Conservation (phyloP, 1,140 invertebrate genomes). For the Campoletis sonorensis region DNA sequence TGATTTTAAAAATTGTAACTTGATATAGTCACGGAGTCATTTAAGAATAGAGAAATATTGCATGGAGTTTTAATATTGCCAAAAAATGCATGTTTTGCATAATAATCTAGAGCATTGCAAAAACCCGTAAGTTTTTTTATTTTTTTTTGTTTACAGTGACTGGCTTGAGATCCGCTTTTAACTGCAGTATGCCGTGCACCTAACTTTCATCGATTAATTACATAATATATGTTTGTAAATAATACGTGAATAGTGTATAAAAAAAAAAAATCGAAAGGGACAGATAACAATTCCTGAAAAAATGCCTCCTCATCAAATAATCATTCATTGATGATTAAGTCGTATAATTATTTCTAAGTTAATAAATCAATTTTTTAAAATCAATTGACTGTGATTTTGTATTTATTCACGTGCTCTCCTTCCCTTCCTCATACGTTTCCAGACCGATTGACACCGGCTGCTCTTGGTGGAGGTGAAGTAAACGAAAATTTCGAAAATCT, state of each 20-base stretch:
- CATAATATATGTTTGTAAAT: conserved; percentile 39
- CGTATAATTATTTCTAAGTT: background rate
- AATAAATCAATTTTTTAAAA: background rate
- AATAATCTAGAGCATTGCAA: conserved; percentile 23
- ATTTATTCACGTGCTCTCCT: conserved; percentile 26
- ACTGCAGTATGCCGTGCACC: conserved; percentile 71
- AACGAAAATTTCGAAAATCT: conserved; percentile 19
- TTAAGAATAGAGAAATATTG: too few relatives aligned
- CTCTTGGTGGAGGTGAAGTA: conserved; percentile 24
- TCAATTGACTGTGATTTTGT: background rate
- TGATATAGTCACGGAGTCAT: too few relatives aligned
- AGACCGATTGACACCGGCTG: conserved; percentile 60
- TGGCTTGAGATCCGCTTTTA: conserved; percentile 75
- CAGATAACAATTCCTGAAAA: background rate
- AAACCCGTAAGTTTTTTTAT: conserved; percentile 44
- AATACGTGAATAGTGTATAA: conserved; percentile 21
- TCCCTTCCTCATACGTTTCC: conserved; percentile 49
- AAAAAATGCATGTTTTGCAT: background rate
- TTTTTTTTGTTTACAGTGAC: conserved; percentile 73
- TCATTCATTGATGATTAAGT: background rate
- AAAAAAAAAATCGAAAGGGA: conserved; percentile 7
- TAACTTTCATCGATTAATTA: conserved; percentile 37
- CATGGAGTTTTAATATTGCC: too few relatives aligned
- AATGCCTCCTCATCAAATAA: background rate
- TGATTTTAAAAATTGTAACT: too few relatives aligned